phyloP scores from a whole-genome alignment of 1,140 invertebrate genomes.

The Cyphomyrmex costatus region DNA sequence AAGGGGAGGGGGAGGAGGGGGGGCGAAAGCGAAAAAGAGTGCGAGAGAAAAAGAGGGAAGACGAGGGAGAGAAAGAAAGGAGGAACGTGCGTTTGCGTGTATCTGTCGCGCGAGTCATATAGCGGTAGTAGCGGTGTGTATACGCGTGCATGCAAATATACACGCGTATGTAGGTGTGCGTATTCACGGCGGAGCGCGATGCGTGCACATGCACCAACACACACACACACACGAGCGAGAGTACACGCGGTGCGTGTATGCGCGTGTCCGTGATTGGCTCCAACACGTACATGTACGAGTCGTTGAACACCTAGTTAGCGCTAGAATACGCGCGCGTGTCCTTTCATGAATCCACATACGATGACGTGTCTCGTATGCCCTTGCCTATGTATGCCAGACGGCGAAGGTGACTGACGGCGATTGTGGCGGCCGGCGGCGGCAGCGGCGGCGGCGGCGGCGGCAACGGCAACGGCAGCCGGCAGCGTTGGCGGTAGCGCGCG shows the following conservation, averaged over 20 bases:
- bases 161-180: not conserved
- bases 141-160: slow-evolving; percentile 39
- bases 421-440: not conserved
- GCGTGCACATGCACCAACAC: slow-evolving; percentile 41
- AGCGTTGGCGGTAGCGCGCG: slow-evolving; percentile 8
- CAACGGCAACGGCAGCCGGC: slow-evolving; percentile 12
- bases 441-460: not conserved
- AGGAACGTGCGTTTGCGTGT: slow-evolving; percentile 47
- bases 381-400: slow-evolving; percentile 61
- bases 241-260: too few species aligned
- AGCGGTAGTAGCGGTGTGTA: too few species aligned
- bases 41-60: slow-evolving; percentile 12
- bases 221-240: not conserved
- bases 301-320: slow-evolving; percentile 57
- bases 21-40: slow-evolving; percentile 12
- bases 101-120: slow-evolving; percentile 58
- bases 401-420: slow-evolving; percentile 17
- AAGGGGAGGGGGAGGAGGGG: not conserved
- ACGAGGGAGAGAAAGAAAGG: slow-evolving; percentile 3
- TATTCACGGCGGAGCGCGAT: not conserved
- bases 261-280: not conserved
- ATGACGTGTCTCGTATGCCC: slow-evolving; percentile 62
- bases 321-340: slow-evolving; percentile 42
- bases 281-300: slow-evolving; percentile 46
- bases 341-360: slow-evolving; percentile 59